Evolutionary conservation across 2,888 invertebrate species (phyloP), one percentile per base, ranked within the genome.

Genomic region (Galeruca laticollis): DNA sequence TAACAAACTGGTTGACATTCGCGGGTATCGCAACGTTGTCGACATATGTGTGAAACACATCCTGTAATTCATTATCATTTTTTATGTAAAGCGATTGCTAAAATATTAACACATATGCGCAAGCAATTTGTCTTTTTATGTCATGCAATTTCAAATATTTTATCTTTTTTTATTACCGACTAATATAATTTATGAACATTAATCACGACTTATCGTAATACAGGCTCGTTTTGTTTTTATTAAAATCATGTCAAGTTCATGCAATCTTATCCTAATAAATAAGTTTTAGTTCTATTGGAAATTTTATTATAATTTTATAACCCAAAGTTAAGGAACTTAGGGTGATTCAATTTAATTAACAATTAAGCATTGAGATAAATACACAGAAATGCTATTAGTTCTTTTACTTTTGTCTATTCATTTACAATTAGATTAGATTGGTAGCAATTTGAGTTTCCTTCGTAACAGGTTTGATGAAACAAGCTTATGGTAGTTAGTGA

Each of bases 51-150:
- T 49, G 8, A n/a, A 8, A 31, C 15, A 54, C 54, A 54, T 54
- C 54, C 54, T 54, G 54, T 15, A 54, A 26, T 54, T 54, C 31
- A 31, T 15, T 47, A 15, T 6, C 26, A n/a, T 31, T 54, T 54
- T 54, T 52, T 54, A 51, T 51, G 10, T 54, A 31, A 18, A 18
- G 31, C 21, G 26, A 13, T 54, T 15, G 13, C 26, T 31, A 54
- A 54, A 26, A 31, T 54, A 54, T 31, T 13, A 54, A 54, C 54
- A 54, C 31, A 54, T 15, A 31, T 54, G 31, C 26, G 8, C 13
- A 54, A 54, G 31, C 31, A 54, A 54, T 54, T 54, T 54, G 54
- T 54, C 54, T 43, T 15, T 43, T 43, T 43, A 43, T 43, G 43
- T 13, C 43, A 15, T 43, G 43, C 43, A 13, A 54, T 31, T 52